These are phyloP conservation scores for Eupelmus urozonus DNA, from an alignment of 2,888 invertebrate genomes.

Conservation along the genomic window DNA sequence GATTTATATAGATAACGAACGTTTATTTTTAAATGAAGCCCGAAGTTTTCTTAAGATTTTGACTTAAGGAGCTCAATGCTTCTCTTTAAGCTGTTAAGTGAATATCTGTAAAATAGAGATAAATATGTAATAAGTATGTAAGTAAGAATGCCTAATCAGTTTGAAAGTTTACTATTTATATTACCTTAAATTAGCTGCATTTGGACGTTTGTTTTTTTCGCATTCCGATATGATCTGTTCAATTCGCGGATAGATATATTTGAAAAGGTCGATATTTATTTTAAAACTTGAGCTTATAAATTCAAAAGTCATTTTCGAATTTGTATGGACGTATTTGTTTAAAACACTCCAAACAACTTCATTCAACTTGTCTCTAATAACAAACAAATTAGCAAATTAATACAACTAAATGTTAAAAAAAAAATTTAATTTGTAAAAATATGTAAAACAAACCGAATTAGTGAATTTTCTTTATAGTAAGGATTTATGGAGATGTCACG, in stretches of 20 bases:
- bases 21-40: conserved; percentile 9
- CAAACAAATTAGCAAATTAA: not conserved
- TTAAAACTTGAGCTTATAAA: conserved; percentile 65
- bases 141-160: not conserved
- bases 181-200: conserved; percentile 70
- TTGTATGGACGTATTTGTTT: conserved; percentile 64
- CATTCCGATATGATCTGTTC: conserved; percentile 66
- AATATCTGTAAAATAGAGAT: conserved; percentile 43
- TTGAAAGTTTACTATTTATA: conserved; percentile 40
- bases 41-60: conserved; percentile 21
- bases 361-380: conserved; percentile 67
- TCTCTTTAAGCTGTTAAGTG: conserved; percentile 39
- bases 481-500: conserved; percentile 65
- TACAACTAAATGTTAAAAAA: conserved; percentile 10
- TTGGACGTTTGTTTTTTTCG: conserved; percentile 66
- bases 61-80: conserved; percentile 8
- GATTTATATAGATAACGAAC: too few species aligned
- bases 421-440: conserved; percentile 23
- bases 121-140: not conserved
- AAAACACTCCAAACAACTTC: conserved; percentile 62
- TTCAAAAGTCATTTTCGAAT: conserved; percentile 67
- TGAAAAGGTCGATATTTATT: conserved; percentile 63
- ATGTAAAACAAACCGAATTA: conserved; percentile 64
- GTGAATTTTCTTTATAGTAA: conserved; percentile 66
- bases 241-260: conserved; percentile 64